phyloP scores from a whole-genome alignment of 1,140 invertebrate genomes.

The honey bee (Apis mellifera) region DNA sequence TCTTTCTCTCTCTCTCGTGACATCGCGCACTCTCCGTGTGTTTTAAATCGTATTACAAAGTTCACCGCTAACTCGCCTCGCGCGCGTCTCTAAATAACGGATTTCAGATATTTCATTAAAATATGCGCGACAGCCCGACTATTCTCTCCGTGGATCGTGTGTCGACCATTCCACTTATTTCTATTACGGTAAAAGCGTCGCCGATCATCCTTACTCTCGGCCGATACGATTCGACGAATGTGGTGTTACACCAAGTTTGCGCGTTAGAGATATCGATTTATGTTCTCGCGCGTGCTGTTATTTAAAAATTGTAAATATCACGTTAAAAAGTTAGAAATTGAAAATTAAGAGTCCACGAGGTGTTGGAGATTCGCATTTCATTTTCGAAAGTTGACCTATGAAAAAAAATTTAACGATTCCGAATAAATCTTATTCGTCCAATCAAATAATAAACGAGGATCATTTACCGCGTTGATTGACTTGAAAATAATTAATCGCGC shows the following conservation, averaged over 20 bases:
- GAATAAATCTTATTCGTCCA: no score
- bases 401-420: no score
- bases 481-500: no score
- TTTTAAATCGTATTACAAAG: constrained; percentile 34
- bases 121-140: constrained; percentile 4
- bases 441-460: no score
- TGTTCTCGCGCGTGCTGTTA: background rate
- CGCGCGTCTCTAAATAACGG: constrained; percentile 31
- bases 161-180: background rate
- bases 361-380: no score
- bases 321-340: no score
- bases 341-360: no score
- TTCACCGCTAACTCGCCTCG: constrained; percentile 13
- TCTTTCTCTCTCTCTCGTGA: background rate
- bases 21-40: background rate
- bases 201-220: constrained; percentile 20
- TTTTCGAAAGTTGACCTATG: no score
- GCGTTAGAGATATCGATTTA: background rate
- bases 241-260: background rate
- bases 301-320: background rate
- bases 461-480: no score
- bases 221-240: background rate
- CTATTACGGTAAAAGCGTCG: constrained; percentile 32
- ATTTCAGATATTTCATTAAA: constrained; percentile 43
- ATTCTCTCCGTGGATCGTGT: constrained; percentile 15